A percentile compares a stretch with the other conserved stretches of the same genome.
These are phyloP conservation scores for Sphinx pinastri DNA, from an alignment of 2,888 invertebrate genomes.

Conservation along the genomic window DNA sequence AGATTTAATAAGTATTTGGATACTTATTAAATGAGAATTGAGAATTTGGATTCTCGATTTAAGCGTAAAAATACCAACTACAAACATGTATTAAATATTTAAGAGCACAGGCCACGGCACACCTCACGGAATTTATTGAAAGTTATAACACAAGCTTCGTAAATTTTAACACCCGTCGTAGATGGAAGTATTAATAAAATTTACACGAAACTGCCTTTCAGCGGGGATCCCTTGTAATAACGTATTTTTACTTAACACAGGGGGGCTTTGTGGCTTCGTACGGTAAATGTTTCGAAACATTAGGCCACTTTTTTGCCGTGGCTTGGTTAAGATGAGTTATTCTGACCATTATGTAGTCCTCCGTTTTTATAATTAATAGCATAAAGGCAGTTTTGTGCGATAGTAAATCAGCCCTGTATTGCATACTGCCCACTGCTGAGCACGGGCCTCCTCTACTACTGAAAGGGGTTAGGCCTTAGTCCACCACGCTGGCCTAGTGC, in stretches of 20 bases:
- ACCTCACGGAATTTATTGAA: conserved; percentile 33
- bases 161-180: conserved; percentile 42
- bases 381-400: too few relatives aligned
- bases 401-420: too few relatives aligned
- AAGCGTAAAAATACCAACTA: background rate
- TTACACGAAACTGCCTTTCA: conserved; percentile 32
- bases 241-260: conserved; percentile 25
- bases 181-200: conserved; percentile 46
- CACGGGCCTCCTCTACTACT: too few relatives aligned
- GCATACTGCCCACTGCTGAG: too few relatives aligned
- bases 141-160: conserved; percentile 39
- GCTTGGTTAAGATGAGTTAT: too few relatives aligned
- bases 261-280: conserved; percentile 34
- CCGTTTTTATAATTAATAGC: background rate
- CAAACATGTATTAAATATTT: conserved; percentile 9
- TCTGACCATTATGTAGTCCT: background rate
- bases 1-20: too few relatives aligned
- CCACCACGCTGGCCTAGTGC: too few relatives aligned
- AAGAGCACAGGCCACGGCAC: background rate
- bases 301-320: too few relatives aligned
- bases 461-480: too few relatives aligned
- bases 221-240: conserved; percentile 28
- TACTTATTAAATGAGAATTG: too few relatives aligned
- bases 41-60: background rate
- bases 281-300: background rate